These are phyloP conservation scores for Pogonophryne albipinna DNA, from an alignment of 2,797 vertebrate species.

Conservation along the genomic window DNA sequence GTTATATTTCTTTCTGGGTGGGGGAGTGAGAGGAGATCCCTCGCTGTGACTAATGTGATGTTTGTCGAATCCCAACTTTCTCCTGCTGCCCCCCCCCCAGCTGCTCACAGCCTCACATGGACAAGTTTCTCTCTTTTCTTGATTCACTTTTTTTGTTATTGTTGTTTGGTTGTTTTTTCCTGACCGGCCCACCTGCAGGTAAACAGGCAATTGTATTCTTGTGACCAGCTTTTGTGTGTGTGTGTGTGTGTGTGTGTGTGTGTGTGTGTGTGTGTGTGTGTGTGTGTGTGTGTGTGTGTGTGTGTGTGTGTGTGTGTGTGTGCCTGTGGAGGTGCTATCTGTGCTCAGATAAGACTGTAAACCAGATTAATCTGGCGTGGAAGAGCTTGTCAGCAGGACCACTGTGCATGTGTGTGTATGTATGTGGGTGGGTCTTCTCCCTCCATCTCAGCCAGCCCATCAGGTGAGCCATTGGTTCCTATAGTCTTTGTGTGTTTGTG, in stretches of 20 bases:
- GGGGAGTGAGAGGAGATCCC: constrained; percentile 58
- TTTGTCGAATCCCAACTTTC: constrained; percentile 79
- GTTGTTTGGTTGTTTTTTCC: constrained; percentile 69
- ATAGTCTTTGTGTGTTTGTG: constrained; percentile 50
- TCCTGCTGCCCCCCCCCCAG: constrained; percentile 56
- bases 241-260: constrained; percentile 50
- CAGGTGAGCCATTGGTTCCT: constrained; percentile 66
- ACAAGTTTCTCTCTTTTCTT: constrained; percentile 55
- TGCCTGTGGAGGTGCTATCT: constrained; percentile 91
- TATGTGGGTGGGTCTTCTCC: constrained; percentile 26
- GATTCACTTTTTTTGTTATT: constrained; percentile 76
- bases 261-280: constrained; percentile 70
- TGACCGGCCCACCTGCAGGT: constrained; percentile 86
- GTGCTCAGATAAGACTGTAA: constrained; percentile 97
- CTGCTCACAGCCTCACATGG: constrained; percentile 37
- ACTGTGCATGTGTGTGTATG: constrained; percentile 46
- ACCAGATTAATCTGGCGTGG: constrained; percentile 99
- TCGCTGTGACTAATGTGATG: constrained; percentile 79
- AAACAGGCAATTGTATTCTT: constrained; percentile 93
- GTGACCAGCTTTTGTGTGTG: constrained; percentile 87
- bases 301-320: constrained; percentile 39
- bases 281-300: constrained; percentile 54
- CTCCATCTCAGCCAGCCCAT: constrained; percentile 63
- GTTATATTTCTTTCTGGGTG: constrained; percentile 67
- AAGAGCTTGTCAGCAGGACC: constrained; percentile 97